Evolutionary conservation across 2,113 vertebrate species (phyloP).

Genomic region (Daubentonia madagascariensis): DNA sequence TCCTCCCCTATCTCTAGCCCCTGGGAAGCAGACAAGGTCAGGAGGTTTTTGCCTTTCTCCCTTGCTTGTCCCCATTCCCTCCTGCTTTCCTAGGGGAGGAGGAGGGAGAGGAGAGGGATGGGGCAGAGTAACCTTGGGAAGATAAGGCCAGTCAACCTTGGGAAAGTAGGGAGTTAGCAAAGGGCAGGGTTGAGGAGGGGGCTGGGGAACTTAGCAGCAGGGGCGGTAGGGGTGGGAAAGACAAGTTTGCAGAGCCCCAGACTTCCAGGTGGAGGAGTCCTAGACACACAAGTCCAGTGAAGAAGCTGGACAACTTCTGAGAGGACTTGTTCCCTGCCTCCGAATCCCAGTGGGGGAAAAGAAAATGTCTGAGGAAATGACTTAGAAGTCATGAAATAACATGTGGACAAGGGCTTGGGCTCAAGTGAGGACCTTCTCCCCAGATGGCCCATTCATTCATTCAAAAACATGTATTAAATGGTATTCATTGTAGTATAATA

Average conservation of each 20-base stretch:
- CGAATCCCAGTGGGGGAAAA: neutral
- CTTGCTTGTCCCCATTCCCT: conserved; percentile 5
- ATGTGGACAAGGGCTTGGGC: neutral
- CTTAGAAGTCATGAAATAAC: neutral
- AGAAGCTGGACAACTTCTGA: neutral
- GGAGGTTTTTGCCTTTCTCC: neutral
- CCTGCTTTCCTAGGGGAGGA: neutral
- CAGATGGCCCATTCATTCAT: neutral
- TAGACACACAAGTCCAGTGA: neutral
- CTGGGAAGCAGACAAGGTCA: conserved; percentile 61
- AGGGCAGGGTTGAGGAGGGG: neutral
- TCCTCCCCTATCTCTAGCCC: conserved; percentile 46
- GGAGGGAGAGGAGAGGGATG: neutral
- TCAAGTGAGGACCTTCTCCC: neutral
- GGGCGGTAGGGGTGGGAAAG: neutral
- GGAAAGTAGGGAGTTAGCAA: conserved; percentile 56
- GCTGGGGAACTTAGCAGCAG: neutral
- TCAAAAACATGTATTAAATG: neutral
- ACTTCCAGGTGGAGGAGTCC: neutral
- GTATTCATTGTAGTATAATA: neutral
- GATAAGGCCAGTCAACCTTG: conserved; percentile 73
- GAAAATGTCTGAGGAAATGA: neutral
- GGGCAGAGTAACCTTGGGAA: conserved; percentile 69
- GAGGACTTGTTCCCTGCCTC: neutral
- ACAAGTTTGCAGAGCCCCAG: neutral